A percentile compares a stretch with the other conserved stretches of the same genome.
phyloP scores from a whole-genome alignment of 2,113 vertebrate genomes.

The Chauna torquata region DNA sequence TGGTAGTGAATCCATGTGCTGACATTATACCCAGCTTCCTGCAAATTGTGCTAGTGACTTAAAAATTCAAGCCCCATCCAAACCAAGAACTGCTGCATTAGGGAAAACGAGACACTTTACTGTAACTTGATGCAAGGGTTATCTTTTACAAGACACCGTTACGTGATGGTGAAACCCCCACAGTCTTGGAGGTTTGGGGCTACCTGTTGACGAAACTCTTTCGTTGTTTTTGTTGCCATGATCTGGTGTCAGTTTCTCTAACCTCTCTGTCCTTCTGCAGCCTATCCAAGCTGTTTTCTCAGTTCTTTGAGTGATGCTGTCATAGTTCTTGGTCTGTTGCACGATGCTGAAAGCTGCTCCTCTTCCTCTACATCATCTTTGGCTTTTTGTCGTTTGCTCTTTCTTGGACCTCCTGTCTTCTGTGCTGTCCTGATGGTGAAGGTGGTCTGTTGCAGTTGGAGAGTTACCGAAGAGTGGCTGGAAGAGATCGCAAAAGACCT shows the following conservation, averaged over 20 bases:
- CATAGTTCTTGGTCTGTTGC: neutral
- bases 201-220: neutral
- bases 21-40: neutral
- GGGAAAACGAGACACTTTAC: neutral
- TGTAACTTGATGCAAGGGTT: neutral
- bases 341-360: neutral
- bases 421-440: fast-evolving
- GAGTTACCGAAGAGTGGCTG: fast-evolving
- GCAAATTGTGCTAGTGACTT: neutral
- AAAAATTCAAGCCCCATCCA: neutral
- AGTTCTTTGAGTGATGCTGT: neutral
- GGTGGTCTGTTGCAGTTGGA: neutral
- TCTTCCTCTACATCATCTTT: neutral
- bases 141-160: neutral
- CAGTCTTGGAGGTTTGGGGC: neutral
- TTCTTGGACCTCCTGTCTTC: no score
- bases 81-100: neutral
- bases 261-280: neutral
- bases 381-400: neutral
- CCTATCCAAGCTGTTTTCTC: neutral
- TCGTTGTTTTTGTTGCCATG: neutral
- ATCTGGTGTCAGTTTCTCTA: neutral
- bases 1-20: neutral
- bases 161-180: neutral
- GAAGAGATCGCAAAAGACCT: neutral